phyloP scores from a whole-genome alignment of 1,140 invertebrate genomes.

The Homalodisca vitripennis region DNA sequence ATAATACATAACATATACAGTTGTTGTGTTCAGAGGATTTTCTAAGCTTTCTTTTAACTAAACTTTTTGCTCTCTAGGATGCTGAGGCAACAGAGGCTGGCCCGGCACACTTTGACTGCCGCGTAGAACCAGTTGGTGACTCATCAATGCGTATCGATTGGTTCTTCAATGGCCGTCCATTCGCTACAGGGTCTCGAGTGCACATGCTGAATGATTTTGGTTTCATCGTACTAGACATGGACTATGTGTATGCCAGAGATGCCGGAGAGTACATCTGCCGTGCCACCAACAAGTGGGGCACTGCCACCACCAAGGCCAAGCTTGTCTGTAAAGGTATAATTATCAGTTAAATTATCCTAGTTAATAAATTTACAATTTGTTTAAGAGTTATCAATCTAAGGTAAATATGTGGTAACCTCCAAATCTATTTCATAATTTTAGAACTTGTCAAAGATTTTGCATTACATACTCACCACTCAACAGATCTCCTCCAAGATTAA shows the following conservation, averaged over 20 bases:
- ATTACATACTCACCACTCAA: too few relatives aligned
- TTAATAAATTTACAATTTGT: too few relatives aligned
- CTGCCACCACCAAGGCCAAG: conserved; percentile 77
- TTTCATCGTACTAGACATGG: conserved; percentile 85
- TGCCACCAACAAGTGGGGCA: conserved; percentile 83
- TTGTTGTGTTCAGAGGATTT: too few relatives aligned
- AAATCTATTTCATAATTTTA: too few relatives aligned
- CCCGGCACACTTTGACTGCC: conserved; percentile 87
- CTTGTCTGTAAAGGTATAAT: conserved; percentile 68
- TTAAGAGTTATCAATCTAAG: too few relatives aligned
- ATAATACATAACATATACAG: too few relatives aligned
- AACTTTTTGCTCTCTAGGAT: too few relatives aligned
- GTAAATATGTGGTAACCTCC: too few relatives aligned
- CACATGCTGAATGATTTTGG: conserved; percentile 92
- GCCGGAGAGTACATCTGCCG: conserved; percentile 83
- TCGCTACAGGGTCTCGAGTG: conserved; percentile 84
- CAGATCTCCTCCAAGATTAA: too few relatives aligned
- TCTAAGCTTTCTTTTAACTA: too few relatives aligned
- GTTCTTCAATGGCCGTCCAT: conserved; percentile 88
- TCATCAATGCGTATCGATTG: conserved; percentile 89
- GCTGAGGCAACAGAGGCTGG: conserved; percentile 80
- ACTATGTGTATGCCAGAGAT: conserved; percentile 82
- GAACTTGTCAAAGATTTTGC: too few relatives aligned
- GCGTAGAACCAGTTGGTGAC: conserved; percentile 84
- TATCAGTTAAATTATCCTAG: too few relatives aligned